Base-by-base conservation (phyloP, 2,888 invertebrate genomes). In the Drosophila suboccidentalis region DNA sequence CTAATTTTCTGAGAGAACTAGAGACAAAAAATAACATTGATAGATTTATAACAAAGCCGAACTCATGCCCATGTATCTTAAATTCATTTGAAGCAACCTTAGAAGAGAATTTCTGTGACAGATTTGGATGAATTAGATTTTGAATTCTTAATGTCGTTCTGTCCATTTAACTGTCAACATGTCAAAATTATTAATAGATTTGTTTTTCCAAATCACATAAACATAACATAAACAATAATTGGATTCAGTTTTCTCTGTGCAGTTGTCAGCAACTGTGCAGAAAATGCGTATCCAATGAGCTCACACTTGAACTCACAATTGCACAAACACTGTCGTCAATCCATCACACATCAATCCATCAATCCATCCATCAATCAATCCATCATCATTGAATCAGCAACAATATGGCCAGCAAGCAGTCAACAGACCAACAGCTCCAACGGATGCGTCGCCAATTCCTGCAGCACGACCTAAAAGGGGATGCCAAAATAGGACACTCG, bases 101-200 rank as follows among this genome's bases (percentile, higher is more conserved):
- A 41, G 58, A 19, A 17, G 11, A 17, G 5, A 19, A 11, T 38
- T 55, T 36, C 11, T n/a, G 26, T 6, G 19, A 10, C 4, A 22
- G 17, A 8, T 10, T 15, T 29, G 29, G 3, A 19, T 19, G 32
- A 10, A 11, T 41, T 49, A 6, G 32, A 53, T 8, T 10, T 36
- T 26, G 2, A 15, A 41, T 26, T 17, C 36, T 6, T 51, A 55
- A 5, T 53, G 36, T 49, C 32, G 26, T 32, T 67, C n/a, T 13
- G 51, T 46, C 50, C 46, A 38, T 67, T 75, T 53, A 72, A 39
- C 53, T 86, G 84, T 84, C 87, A 84, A 77, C 67, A 88, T 86
- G 89, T 88, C 63, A 62, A 83, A 69, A 72, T 63, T 72, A 54
- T 66, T 44, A 62, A 49, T 58, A 68, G 41, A 61, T 75, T 53